Conservation (phyloP, 1,140 invertebrate genomes). For the Monomorium pharaonis region DNA sequence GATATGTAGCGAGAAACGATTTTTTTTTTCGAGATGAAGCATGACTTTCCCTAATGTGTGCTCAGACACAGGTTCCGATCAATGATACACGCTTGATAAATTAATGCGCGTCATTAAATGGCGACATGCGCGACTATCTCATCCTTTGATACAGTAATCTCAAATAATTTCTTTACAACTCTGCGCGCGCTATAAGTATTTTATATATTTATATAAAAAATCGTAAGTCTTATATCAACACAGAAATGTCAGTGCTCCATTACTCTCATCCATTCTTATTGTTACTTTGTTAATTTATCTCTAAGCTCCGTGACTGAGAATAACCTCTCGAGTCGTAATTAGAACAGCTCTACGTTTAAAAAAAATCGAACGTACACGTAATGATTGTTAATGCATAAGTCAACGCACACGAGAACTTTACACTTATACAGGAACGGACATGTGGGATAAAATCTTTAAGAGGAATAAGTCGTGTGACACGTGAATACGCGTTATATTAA, state of each 20-base stretch:
- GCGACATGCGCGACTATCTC: not conserved
- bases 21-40: not conserved
- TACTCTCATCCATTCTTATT: slow-evolving; percentile 1
- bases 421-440: not conserved
- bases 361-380: slow-evolving; percentile 14
- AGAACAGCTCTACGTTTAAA: slow-evolving; percentile 10
- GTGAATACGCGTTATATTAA: not conserved
- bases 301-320: not conserved
- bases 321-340: not conserved
- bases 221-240: slow-evolving; percentile 21
- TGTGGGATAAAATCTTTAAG: slow-evolving; percentile 9
- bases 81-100: not conserved
- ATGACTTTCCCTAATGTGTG: not conserved
- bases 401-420: not conserved
- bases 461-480: not conserved
- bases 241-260: slow-evolving; percentile 1
- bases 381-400: slow-evolving; percentile 7
- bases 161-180: slow-evolving; percentile 42
- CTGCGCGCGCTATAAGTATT: not conserved
- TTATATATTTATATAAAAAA: slow-evolving; percentile 52
- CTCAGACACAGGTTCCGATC: not conserved
- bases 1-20: slow-evolving; percentile 8
- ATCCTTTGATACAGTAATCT: slow-evolving; percentile 34
- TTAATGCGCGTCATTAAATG: slow-evolving; percentile 7
- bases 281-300: slow-evolving; percentile 27